phyloP scores from a whole-genome alignment of 2,797 vertebrate species.

The Typhlichthys subterraneus region DNA sequence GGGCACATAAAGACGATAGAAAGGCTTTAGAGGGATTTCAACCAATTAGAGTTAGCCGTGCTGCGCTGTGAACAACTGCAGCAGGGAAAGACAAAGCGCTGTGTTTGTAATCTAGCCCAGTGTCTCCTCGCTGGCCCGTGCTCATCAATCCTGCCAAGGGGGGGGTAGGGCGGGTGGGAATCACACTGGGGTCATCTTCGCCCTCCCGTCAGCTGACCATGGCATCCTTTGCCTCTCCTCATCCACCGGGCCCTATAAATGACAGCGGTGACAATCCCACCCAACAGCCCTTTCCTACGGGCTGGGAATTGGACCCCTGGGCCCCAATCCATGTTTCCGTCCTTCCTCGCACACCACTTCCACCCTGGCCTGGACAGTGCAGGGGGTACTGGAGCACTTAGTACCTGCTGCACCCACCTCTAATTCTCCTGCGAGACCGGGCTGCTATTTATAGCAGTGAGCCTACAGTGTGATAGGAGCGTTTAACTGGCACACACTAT shows the following conservation, averaged over 20 bases:
- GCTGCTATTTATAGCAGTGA: constrained; percentile 27
- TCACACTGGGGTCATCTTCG: constrained; percentile 62
- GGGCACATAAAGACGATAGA: constrained; percentile 49
- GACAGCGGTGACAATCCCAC: constrained; percentile 48
- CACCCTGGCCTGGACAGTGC: constrained; percentile 26
- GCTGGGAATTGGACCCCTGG: constrained; percentile 43
- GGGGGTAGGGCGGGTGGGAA: constrained; percentile 46
- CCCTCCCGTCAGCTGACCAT: constrained; percentile 40
- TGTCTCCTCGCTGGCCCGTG: constrained; percentile 60
- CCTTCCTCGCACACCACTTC: constrained; percentile 51
- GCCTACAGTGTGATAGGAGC: constrained; percentile 7
- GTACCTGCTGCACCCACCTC: constrained; percentile 16
- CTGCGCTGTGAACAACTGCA: constrained; percentile 62
- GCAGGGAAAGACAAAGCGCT: constrained; percentile 71
- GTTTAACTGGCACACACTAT: background rate
- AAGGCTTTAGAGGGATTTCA: constrained; percentile 64
- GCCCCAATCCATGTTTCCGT: constrained; percentile 59
- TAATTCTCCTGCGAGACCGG: constrained; percentile 24
- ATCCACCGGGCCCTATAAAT: constrained; percentile 46
- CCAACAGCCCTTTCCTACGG: constrained; percentile 20
- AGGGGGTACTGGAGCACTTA: constrained; percentile 36
- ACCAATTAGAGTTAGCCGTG: constrained; percentile 71
- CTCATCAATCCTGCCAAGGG: constrained; percentile 77
- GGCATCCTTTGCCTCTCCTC: constrained; percentile 41
- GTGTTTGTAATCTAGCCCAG: constrained; percentile 76